Conservation (phyloP, 2,888 invertebrate species). For the Mimas tiliae region DNA sequence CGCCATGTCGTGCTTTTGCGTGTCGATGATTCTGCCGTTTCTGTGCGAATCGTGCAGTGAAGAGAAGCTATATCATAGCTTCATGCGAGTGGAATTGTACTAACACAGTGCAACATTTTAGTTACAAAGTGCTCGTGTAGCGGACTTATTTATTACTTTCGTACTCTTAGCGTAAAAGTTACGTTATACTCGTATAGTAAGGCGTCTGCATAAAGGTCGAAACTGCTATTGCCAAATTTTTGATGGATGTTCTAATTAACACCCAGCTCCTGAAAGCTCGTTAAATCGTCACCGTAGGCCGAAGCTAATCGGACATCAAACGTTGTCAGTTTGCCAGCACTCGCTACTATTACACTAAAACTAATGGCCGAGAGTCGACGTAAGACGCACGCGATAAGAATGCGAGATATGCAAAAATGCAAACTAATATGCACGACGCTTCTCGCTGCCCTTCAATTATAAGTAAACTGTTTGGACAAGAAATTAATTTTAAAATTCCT, state of each 20-base stretch:
- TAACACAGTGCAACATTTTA: neutral
- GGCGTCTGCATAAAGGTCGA: constrained; percentile 31
- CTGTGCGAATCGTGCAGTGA: neutral
- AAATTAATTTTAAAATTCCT: neutral
- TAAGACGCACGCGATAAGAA: constrained; percentile 11
- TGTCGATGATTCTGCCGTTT: constrained; percentile 30
- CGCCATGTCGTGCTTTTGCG: constrained; percentile 40
- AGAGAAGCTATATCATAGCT: neutral
- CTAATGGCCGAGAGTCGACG: constrained; percentile 30
- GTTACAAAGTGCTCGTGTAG: neutral
- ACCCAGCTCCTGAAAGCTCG: constrained; percentile 37
- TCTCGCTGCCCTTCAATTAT: neutral
- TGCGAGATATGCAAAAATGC: constrained; percentile 21
- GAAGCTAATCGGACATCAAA: constrained; percentile 40
- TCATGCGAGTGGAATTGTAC: constrained; percentile 16
- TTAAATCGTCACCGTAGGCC: constrained; percentile 35
- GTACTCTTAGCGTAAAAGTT: neutral
- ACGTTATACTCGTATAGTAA: neutral
- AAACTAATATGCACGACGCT: neutral
- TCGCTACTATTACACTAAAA: constrained; percentile 36
- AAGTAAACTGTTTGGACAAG: neutral
- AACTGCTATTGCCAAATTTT: constrained; percentile 38
- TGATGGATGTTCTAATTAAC: constrained; percentile 41
- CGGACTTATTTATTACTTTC: neutral
- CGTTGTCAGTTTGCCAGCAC: constrained; percentile 46